Evolutionary conservation across 2,888 invertebrate species (phyloP).

Genomic region (Operophtera brumata): DNA sequence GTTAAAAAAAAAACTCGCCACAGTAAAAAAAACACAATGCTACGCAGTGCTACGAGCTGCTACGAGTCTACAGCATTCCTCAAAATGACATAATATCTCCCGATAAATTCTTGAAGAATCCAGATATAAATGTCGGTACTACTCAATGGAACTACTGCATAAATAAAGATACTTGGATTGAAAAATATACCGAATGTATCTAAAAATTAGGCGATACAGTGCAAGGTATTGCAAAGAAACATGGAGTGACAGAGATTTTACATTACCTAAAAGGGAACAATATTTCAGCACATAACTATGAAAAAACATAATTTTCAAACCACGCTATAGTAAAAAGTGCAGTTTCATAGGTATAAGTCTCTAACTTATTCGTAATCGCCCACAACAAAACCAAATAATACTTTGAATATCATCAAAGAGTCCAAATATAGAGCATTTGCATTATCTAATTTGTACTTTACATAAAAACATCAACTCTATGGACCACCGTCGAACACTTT

Average conservation of each 20-base stretch:
- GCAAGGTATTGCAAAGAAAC: neutral
- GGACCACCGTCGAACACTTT: constrained; percentile 53
- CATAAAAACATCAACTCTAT: constrained; percentile 33
- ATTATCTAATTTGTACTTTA: constrained; percentile 31
- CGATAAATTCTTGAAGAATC: no score
- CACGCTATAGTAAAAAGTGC: neutral
- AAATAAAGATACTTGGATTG: no score
- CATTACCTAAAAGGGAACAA: neutral
- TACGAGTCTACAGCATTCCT: no score
- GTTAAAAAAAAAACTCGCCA: no score
- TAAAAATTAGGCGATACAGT: no score
- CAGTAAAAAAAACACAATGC: no score
- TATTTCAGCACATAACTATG: no score
- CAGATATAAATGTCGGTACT: no score
- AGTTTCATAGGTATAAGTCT: neutral
- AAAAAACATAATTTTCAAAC: neutral
- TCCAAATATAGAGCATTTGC: constrained; percentile 24
- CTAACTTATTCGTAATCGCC: constrained; percentile 15
- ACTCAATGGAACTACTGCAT: no score
- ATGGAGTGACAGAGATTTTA: neutral
- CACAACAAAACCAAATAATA: constrained; percentile 4
- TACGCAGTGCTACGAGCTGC: neutral
- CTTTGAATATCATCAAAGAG: constrained; percentile 10
- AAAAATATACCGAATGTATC: no score
- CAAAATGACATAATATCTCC: no score